Evolutionary conservation across 2,797 vertebrate genomes (phyloP).

Genomic region (Antrozous pallidus): DNA sequence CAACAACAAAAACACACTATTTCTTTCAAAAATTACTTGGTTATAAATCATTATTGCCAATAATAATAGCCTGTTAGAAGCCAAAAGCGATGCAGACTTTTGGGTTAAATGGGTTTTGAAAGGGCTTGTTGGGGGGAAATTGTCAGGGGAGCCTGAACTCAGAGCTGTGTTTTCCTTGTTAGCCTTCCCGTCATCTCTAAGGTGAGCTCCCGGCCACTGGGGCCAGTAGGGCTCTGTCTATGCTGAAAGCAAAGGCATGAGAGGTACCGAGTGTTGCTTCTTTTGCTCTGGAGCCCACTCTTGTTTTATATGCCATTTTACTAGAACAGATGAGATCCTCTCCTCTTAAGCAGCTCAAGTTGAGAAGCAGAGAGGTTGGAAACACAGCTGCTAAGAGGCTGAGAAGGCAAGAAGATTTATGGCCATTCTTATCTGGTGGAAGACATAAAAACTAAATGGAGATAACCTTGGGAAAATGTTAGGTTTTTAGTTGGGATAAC

Average conservation of each 20-base stretch:
- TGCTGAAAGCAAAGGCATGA: too few relatives aligned
- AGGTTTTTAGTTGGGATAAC: background rate
- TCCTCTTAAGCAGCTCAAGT: background rate
- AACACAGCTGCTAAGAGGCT: background rate
- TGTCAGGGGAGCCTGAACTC: background rate
- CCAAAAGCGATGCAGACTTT: background rate
- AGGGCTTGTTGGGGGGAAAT: background rate
- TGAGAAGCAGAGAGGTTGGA: background rate
- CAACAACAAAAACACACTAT: background rate
- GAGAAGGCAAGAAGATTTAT: background rate
- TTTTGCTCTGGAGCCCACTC: background rate
- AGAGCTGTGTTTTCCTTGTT: background rate
- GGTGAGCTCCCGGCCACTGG: background rate
- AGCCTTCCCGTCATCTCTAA: background rate
- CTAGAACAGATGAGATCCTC: background rate
- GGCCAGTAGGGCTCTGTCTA: background rate
- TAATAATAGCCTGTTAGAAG: background rate
- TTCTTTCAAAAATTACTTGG: background rate
- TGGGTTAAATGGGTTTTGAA: background rate
- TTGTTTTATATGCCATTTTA: background rate
- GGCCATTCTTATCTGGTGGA: background rate
- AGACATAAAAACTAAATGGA: background rate
- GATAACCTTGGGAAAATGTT: background rate
- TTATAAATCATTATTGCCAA: background rate
- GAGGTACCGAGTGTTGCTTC: background rate